Base-by-base conservation (phyloP, 2,797 vertebrate genomes). In the Triplophysa yarkandensis region DNA sequence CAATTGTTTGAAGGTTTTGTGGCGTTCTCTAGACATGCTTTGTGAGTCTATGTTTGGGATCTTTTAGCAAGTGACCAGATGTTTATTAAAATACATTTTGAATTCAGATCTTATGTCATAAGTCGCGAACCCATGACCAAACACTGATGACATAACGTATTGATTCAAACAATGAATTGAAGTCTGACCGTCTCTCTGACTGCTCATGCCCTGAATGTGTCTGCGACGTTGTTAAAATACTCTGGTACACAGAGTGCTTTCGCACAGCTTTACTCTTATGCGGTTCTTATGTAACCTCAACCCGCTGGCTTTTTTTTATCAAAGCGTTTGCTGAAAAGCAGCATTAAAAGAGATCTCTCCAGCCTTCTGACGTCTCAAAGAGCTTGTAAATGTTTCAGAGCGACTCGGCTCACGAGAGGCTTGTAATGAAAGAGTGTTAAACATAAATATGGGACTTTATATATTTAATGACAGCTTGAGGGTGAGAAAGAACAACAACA, bases 231-330 rank as follows among this genome's bases (percentile, higher is more conserved):
- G 19, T 75, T 54, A 58, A 62, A 71, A 71, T 25, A 46, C 14
- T 9, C 41, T 50, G 25, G 75, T 52, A 74, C 60, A 21, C 60
- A 14, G 17, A 52, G 17, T 28, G 67, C 14, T 68, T 61, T 9
- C 50, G 23, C 71, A n/a, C 43, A 11, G 11, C 39, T 62, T 9
- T 34, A 13, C 66, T 71, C 84, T 82, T 80, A 39, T 67, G 87
- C 86, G 86, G 85, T 78, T 66, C 74, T 80, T 80, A 64, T 21
- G n/a, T 75, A 78, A 74, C 65, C 27, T 44, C 55, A 28, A 60
- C 25, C 66, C 55, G 32, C 67, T 44, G 43, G 34, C 54, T 48
- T 41, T 46, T 55, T n/a, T 70, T 11, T 41, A 58, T 21, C 41
- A 65, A 66, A 66, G 62, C 16, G 3, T 57, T 69, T 72, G 52